Conservation (phyloP, 2,113 vertebrate species). For the Vombatus ursinus region DNA sequence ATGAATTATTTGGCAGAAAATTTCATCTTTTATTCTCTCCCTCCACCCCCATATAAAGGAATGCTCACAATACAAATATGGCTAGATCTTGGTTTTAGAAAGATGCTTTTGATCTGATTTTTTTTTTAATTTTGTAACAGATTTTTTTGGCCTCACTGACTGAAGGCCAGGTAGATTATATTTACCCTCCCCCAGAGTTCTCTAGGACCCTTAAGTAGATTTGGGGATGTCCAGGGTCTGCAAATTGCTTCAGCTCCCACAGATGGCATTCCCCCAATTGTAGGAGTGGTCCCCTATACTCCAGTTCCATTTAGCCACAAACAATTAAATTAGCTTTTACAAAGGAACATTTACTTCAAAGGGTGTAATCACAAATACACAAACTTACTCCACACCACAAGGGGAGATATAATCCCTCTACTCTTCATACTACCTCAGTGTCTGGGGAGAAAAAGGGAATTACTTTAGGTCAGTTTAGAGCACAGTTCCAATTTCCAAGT, state of each 20-base stretch:
- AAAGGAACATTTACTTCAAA: background rate
- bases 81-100: background rate
- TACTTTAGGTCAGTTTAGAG: background rate
- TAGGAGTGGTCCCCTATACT: background rate
- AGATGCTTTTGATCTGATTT: background rate
- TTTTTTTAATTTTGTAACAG: background rate
- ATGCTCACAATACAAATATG: background rate
- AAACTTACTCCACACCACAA: background rate
- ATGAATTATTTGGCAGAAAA: background rate
- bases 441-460: background rate
- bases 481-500: background rate
- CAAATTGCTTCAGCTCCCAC: background rate
- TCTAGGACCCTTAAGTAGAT: background rate
- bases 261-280: background rate
- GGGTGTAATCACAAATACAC: background rate
- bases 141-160: background rate
- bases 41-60: background rate
- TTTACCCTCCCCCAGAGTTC: background rate
- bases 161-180: background rate
- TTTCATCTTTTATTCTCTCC: background rate
- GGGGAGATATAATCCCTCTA: background rate
- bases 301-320: background rate
- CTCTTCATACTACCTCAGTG: background rate
- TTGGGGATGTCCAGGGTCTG: background rate
- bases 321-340: background rate